Base-by-base conservation (phyloP, 1,140 invertebrate genomes). In the Ganaspis sp. region DNA sequence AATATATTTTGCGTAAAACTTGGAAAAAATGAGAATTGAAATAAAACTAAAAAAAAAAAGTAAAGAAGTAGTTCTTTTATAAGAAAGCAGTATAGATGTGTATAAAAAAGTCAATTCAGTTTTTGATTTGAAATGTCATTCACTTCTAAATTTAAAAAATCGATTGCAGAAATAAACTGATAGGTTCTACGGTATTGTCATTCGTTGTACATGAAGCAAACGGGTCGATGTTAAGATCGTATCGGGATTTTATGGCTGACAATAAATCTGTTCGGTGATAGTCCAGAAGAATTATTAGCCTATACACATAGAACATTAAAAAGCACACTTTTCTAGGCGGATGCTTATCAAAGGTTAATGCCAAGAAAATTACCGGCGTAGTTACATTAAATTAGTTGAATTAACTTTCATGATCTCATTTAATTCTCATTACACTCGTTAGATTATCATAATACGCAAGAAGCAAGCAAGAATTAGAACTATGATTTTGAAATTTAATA, bases 1-100 rank as follows among this genome's bases (percentile, higher is more conserved):
- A 49, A 49, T 49, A 49, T 49, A 49, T n/a, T 49, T 49, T 49
- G n/a, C 17, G 45, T 15, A 49, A 49, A 49, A 49, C 42, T 17
- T 15, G 45, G 1, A n/a, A n/a, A 45, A 45, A 49, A 49, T 34
- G 29, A 49, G 12, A 49, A 49, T 17, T 49, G 45, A 5, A 15
- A n/a, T n/a, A n/a, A 49, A 17, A 49, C 6, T 49, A 17, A n/a
- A 49, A n/a, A 8, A 17, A 15, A 49, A 49, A 49, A 45, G 3
- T 45, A 45, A n/a, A 45, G 15, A 45, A 15, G 12, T 15, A 45
- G 15, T 45, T 45, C 42, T 40, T 4, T 40, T n/a, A n/a, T n/a
- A n/a, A n/a, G n/a, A n/a, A n/a, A n/a, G n/a, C n/a, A n/a, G n/a
- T n/a, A n/a, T n/a, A n/a, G n/a, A 34, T 34, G 29, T 34, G 29